phyloP scores from a whole-genome alignment of 2,797 vertebrate genomes.

The Pogonophryne albipinna region DNA sequence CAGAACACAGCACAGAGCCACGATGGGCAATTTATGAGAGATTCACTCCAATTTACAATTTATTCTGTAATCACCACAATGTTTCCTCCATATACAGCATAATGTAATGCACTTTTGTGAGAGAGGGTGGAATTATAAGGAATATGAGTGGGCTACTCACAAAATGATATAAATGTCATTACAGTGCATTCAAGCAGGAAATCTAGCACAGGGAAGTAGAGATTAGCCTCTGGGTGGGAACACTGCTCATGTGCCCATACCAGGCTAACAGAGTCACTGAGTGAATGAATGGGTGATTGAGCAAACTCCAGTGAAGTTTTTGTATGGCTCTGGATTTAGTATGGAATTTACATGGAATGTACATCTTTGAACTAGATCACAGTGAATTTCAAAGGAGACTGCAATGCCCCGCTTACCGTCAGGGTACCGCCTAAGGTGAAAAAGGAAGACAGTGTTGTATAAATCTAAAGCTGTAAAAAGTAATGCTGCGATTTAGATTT shows the following conservation, averaged over 20 bases:
- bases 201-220: conserved; percentile 79
- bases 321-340: conserved; percentile 51
- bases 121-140: conserved; percentile 77
- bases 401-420: conserved; percentile 25
- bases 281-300: conserved; percentile 73
- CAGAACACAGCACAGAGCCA: conserved; percentile 63
- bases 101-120: conserved; percentile 76
- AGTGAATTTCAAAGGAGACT: conserved; percentile 59
- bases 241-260: conserved; percentile 76
- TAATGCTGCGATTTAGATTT: conserved; percentile 45
- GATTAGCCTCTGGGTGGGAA: conserved; percentile 79
- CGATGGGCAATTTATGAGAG: conserved; percentile 67
- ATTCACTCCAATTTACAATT: conserved; percentile 78
- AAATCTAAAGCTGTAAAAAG: conserved; percentile 35
- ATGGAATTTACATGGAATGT: conserved; percentile 64
- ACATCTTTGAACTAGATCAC: conserved; percentile 66
- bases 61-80: conserved; percentile 77
- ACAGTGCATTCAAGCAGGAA: conserved; percentile 81
- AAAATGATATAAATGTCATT: conserved; percentile 84
- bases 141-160: conserved; percentile 73
- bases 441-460: conserved; percentile 11
- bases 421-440: conserved; percentile 10
- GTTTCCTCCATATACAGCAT: conserved; percentile 69
- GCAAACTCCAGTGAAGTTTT: conserved; percentile 72
- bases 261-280: conserved; percentile 68